Conservation (phyloP, 2,113 vertebrate genomes). For the Pardalotus punctatus region DNA sequence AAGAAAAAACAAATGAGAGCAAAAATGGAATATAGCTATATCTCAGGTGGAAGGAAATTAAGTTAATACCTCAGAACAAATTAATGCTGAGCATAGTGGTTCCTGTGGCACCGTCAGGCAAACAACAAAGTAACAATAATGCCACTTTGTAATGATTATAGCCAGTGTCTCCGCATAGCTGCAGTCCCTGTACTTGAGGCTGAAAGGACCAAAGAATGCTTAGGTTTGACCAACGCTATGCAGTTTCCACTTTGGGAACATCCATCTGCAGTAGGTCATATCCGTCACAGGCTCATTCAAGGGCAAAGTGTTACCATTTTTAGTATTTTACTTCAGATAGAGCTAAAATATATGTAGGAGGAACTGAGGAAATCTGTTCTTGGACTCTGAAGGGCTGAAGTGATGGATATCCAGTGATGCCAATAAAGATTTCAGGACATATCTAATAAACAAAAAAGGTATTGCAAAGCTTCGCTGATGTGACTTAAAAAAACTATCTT, state of each 20-base stretch:
- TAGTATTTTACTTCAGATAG: not conserved
- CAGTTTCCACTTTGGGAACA: not conserved
- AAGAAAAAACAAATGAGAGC: not conserved
- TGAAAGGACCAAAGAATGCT: not conserved
- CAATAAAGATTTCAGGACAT: not conserved
- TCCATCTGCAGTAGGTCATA: not conserved
- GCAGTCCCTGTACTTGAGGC: not conserved
- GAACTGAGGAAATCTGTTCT: not conserved
- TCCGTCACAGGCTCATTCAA: not conserved
- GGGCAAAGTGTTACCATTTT: not conserved
- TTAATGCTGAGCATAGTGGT: not conserved
- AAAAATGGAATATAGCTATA: not conserved
- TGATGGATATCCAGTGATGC: not conserved
- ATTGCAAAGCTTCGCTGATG: not conserved
- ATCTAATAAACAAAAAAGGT: not conserved
- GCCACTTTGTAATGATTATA: not conserved
- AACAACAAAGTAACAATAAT: not conserved
- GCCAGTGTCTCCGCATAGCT: not conserved
- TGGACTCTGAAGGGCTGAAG: not conserved
- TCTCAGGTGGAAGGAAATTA: not conserved
- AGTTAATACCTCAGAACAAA: not conserved
- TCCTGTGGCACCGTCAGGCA: not conserved
- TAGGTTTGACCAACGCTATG: not conserved
- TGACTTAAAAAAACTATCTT: not conserved
- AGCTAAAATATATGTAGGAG: not conserved